Conservation (phyloP, 2,888 invertebrate genomes). For the Pristionchus entomophagus region DNA sequence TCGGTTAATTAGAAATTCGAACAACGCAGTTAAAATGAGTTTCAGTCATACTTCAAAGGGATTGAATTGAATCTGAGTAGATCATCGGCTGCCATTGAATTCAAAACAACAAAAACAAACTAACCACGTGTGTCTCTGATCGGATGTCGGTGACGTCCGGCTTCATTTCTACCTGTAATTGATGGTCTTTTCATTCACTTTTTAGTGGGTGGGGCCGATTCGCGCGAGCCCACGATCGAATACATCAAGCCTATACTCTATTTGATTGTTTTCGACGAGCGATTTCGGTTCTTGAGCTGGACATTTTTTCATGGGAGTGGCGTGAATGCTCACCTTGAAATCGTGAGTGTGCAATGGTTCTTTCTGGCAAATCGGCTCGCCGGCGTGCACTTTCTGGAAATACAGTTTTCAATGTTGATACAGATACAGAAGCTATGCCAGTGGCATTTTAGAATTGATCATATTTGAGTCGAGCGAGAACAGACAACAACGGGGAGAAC, state of each 20-base stretch:
- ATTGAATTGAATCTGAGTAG: too few relatives aligned
- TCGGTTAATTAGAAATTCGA: too few relatives aligned
- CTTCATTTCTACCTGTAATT: not conserved
- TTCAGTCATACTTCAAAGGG: too few relatives aligned
- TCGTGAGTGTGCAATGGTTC: not conserved
- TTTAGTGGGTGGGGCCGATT: not conserved
- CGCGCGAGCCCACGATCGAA: not conserved
- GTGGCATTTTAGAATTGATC: not conserved
- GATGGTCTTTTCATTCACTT: not conserved
- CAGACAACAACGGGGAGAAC: not conserved
- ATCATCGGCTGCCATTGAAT: too few relatives aligned
- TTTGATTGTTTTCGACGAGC: too few relatives aligned
- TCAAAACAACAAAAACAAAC: not conserved
- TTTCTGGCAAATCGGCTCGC: not conserved
- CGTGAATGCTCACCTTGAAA: not conserved
- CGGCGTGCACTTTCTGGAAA: not conserved
- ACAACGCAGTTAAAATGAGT: too few relatives aligned
- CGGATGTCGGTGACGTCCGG: not conserved
- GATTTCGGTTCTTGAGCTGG: not conserved
- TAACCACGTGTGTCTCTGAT: not conserved
- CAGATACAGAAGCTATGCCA: too few relatives aligned
- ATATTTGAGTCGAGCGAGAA: not conserved
- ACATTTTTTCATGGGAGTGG: too few relatives aligned
- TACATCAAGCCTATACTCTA: not conserved
- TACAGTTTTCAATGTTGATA: too few relatives aligned